Evolutionary conservation across 2,888 invertebrate genomes (phyloP), one percentile per base, ranked within the genome.

Genomic region (Scaptodrosophila latifasciaeformis): DNA sequence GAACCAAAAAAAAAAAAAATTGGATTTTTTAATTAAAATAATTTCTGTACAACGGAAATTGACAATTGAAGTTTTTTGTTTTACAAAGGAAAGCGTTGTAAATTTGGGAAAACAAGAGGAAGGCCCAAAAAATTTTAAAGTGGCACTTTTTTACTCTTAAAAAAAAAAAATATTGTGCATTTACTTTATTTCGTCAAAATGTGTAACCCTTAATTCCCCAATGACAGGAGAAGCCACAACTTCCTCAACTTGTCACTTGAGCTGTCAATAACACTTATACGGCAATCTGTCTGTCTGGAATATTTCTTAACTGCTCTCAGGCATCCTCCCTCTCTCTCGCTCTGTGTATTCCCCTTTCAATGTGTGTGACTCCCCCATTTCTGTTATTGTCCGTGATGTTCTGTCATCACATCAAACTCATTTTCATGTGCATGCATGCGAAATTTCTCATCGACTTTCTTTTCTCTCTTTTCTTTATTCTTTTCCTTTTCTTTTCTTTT

Each of bases 371-470:
- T n/a, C n/a, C n/a, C n/a, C n/a, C n/a, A n/a, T n/a, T 7, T 24
- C 7, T 24, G 24, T 24, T 3, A 24, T 24, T 24, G 24, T 7
- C 45, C 58, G n/a, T n/a, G n/a, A n/a, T n/a, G n/a, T n/a, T n/a
- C 62, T 39, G 52, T 54, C 59, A 39, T 35, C 70, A 65, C 57
- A 54, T 69, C 70, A 78, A 81, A 75, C 75, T 81, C 76, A 75
- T 72, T 81, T 72, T 81, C 68, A 60, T 81, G 81, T 78, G 81
- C 71, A 72, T 78, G 71, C 71, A 71, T 78, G 79, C 71, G 81
- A 74, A 56, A 66, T 81, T 58, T 13, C 7, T 37, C 35, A 7
- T 17, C 13, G 37, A 13, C 37, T 10, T 37, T 7, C 13, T 18
- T 17, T 67, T 52, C 30, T 47, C 47, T 63, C 59, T 44, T 31